Percentiles rank a stretch among this genome's conserved stretches.
Evolutionary conservation across 2,113 vertebrate species (phyloP).

Genomic region (Suricata suricatta): DNA sequence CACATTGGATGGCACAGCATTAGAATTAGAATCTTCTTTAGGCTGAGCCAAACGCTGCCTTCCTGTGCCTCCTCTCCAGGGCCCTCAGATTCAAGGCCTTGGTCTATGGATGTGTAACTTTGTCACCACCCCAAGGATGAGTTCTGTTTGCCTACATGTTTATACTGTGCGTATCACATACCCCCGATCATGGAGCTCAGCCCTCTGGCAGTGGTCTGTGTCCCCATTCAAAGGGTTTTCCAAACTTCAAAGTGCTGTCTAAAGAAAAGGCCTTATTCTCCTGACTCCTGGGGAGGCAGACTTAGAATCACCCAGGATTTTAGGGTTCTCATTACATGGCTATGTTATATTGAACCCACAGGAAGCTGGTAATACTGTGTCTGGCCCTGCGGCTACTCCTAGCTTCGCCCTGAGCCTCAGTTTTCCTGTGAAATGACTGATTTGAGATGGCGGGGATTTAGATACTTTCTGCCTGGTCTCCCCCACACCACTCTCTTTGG

Average conservation of each 20-base stretch:
- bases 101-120: no score
- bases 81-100: neutral
- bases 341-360: neutral
- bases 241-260: neutral
- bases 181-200: neutral
- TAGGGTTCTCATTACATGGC: neutral
- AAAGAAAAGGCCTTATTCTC: neutral
- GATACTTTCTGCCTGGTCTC: neutral
- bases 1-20: neutral
- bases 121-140: neutral
- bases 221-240: neutral
- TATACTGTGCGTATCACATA: accelerated
- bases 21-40: neutral
- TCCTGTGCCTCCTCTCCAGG: neutral
- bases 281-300: neutral
- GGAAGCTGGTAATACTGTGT: neutral
- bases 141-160: neutral
- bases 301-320: neutral
- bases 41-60: neutral
- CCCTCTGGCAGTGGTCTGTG: neutral
- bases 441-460: neutral
- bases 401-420: neutral
- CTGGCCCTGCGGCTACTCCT: neutral
- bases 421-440: slow-evolving; percentile 12
- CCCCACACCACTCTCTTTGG: neutral